These are phyloP conservation scores for Sinosuthora webbiana DNA, from an alignment of 2,113 vertebrate genomes.

Conservation along the genomic window DNA sequence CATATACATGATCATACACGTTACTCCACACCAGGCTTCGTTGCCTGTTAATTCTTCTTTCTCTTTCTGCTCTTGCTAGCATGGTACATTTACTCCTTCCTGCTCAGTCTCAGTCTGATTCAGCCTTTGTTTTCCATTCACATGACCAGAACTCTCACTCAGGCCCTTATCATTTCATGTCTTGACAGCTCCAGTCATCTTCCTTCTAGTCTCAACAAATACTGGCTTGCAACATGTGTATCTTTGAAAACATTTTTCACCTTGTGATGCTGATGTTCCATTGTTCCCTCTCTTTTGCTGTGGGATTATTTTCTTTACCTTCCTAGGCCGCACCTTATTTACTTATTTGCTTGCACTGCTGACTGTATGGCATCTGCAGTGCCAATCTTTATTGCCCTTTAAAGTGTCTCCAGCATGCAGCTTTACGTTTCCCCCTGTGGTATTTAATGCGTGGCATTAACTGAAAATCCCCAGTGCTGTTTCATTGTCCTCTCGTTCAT, in stretches of 20 bases:
- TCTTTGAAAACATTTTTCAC: background rate
- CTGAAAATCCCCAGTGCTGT: background rate
- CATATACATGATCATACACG: background rate
- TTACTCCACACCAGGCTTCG: background rate
- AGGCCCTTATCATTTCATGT: constrained; percentile 37
- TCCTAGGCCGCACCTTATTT: background rate
- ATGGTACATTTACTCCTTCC: background rate
- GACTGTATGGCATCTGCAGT: background rate
- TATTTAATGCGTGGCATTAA: background rate
- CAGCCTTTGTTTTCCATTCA: constrained; percentile 24
- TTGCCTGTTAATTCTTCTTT: background rate
- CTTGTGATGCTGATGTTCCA: background rate
- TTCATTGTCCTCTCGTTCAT: background rate
- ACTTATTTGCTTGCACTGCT: background rate
- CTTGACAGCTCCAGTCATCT: constrained; percentile 22
- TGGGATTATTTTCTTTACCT: constrained; percentile 13
- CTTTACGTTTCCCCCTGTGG: background rate
- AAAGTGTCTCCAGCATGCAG: background rate
- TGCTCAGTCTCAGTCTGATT: constrained; percentile 4
- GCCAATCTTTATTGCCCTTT: background rate
- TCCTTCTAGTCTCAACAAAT: constrained; percentile 33
- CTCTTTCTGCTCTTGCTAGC: background rate
- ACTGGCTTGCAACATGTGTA: background rate
- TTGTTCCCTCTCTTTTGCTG: constrained; percentile 23
- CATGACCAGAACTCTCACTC: background rate